phyloP scores from a whole-genome alignment of 1,140 invertebrate species.

The Drosophila albomicans region DNA sequence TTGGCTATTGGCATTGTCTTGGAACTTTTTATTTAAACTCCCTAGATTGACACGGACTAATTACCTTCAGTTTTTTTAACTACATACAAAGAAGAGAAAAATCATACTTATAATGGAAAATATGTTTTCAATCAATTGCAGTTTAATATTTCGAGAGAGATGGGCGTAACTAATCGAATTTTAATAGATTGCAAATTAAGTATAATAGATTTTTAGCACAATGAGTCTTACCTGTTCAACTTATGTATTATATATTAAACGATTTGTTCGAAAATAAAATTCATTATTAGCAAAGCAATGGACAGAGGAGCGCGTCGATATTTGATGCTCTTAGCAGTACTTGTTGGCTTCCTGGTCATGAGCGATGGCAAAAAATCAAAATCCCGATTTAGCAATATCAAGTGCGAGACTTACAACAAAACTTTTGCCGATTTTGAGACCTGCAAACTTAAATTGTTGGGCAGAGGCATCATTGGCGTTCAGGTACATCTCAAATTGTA shows the following conservation, averaged over 20 bases:
- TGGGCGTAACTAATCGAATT: not conserved
- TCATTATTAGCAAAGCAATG: not conserved
- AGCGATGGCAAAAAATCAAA: not conserved
- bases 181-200: not conserved
- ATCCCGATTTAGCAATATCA: constrained; percentile 26
- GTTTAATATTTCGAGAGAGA: not conserved
- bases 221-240: not conserved
- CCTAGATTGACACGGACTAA: too few relatives aligned
- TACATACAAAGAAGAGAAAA: too few relatives aligned
- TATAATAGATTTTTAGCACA: not conserved
- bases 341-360: not conserved
- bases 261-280: not conserved
- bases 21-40: too few relatives aligned
- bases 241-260: too few relatives aligned
- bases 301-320: not conserved
- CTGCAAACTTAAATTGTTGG: constrained; percentile 34
- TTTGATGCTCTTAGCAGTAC: not conserved
- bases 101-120: too few relatives aligned
- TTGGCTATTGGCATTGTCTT: too few relatives aligned
- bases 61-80: too few relatives aligned
- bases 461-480: constrained; percentile 12
- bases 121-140: not conserved
- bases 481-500: constrained; percentile 25
- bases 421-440: constrained; percentile 19
- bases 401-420: not conserved